Evolutionary conservation across 37 sponge, comb jelly and placozoan genomes (phyloP).

Genomic region (Haliclona indistincta): DNA sequence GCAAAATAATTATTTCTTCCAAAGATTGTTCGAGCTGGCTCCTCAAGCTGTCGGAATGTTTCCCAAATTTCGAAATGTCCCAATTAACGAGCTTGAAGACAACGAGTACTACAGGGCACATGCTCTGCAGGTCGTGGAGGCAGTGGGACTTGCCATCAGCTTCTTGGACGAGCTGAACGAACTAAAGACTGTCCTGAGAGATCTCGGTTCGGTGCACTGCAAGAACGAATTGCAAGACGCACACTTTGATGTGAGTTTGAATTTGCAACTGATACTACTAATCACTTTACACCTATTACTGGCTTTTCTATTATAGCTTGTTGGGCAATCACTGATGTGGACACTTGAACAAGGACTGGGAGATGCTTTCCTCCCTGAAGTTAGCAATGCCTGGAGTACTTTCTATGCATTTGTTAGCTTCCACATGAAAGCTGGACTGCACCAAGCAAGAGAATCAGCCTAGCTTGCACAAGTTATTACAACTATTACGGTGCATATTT

Average conservation of each 20-base stretch:
- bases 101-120: conserved; percentile 36
- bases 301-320: conserved; percentile 37
- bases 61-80: conserved; percentile 44
- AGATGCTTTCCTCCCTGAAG: conserved; percentile 46
- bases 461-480: no score
- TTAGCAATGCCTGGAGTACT: conserved; percentile 53
- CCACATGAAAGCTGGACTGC: conserved; percentile 64
- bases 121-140: conserved; percentile 47
- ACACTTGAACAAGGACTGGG: conserved; percentile 54
- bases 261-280: background rate
- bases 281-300: background rate
- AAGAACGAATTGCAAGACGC: conserved; percentile 24
- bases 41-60: conserved; percentile 52
- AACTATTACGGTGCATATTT: no score
- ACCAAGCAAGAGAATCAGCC: conserved; percentile 9
- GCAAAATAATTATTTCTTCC: background rate
- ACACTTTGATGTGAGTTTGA: conserved; percentile 62
- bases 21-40: conserved; percentile 50
- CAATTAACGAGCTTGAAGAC: conserved; percentile 22
- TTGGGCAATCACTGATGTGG: conserved; percentile 53
- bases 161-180: conserved; percentile 39
- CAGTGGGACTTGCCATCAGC: conserved; percentile 45
- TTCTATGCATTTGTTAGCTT: conserved; percentile 41
- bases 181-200: conserved; percentile 17
- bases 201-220: conserved; percentile 45